Percentiles rank a stretch among this genome's conserved stretches.
phyloP scores from a whole-genome alignment of 2,113 vertebrate genomes.

The Neogale vison region DNA sequence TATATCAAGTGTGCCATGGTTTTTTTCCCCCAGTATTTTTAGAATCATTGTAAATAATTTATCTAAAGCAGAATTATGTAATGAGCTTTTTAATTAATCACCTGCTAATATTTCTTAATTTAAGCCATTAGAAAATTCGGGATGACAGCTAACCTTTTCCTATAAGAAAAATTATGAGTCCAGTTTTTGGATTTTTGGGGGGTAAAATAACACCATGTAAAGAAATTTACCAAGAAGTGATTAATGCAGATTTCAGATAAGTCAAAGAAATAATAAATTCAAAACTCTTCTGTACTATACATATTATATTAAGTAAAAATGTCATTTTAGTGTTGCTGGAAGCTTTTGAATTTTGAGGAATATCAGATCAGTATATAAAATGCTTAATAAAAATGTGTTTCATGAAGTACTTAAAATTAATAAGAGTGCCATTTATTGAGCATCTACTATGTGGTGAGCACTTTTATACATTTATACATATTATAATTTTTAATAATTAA shows the following conservation, averaged over 20 bases:
- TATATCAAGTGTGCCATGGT: not conserved
- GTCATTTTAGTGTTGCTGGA: not conserved
- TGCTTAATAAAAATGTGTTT: not conserved
- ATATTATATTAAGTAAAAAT: slow-evolving; percentile 40
- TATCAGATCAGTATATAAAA: slow-evolving; percentile 40
- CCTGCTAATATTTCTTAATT: not conserved
- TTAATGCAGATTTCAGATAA: slow-evolving; percentile 39
- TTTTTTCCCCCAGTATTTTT: not conserved
- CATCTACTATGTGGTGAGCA: slow-evolving; percentile 41
- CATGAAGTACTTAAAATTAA: slow-evolving; percentile 26
- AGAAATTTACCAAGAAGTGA: not conserved
- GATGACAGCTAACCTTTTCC: not conserved
- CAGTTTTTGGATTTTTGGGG: not conserved
- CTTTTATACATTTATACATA: slow-evolving; percentile 44
- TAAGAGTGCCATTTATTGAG: slow-evolving; percentile 49
- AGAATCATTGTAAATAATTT: slow-evolving; percentile 43
- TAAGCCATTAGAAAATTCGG: not conserved
- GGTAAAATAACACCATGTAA: slow-evolving; percentile 32
- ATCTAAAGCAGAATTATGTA: not conserved
- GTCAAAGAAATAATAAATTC: slow-evolving; percentile 35
- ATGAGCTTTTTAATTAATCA: not conserved
- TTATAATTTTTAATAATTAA: slow-evolving; percentile 58
- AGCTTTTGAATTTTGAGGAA: not conserved
- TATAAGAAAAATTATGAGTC: not conserved
- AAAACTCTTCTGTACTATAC: not conserved